Base-by-base conservation (phyloP, 2,113 vertebrate genomes). In the Aphyosemion australe region DNA sequence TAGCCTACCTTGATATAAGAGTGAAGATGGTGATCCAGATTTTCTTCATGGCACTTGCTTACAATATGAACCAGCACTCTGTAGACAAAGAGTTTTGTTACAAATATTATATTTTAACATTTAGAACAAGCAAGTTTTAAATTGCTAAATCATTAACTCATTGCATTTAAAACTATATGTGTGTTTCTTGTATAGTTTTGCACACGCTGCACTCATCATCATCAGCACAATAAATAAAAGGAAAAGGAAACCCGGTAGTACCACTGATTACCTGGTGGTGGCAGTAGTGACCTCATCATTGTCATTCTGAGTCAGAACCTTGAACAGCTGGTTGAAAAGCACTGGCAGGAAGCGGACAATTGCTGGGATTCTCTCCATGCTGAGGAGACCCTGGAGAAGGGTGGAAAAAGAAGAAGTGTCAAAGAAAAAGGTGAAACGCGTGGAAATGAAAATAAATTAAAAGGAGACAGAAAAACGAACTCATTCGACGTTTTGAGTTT, bases 311-410 rank as follows among this genome's bases (percentile, higher is more conserved):
- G 95, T 94, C 65, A 99, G 92, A 80, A 97, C 94, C 92, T 95
- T 93, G 84, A 99, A 95, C 51, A 99, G 95, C 20, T 98, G 97
- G 91, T 99, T 98, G 80, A 99, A 92, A 74, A 99, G 94, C 61
- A 99, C 78, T n/a, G 97, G 97, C 76, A 99, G 94, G 87, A 98
- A 99, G 78, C 94, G 93, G 83, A 98, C 93, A 74, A 99, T 95
- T 20, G 96, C 94, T 48, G 95, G 94, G 88, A 97, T 96, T 90
- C 92, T 96, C 91, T 99, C 96, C 76, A 99, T 96, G 65, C 93
- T 96, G 83, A 97, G 71, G 65, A 99, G 93, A 82, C 96, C 96
- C 97, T 99, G 88, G 49, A 59, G 53, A 70, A n/a, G n/a, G n/a
- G n/a, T n/a, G n/a, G n/a, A 39, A 21, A 20, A 41, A 6, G 26